Percentiles rank a stretch among this genome's conserved stretches.
Conservation (phyloP, 2,113 vertebrate species). For the Limnothrissa miodon region DNA sequence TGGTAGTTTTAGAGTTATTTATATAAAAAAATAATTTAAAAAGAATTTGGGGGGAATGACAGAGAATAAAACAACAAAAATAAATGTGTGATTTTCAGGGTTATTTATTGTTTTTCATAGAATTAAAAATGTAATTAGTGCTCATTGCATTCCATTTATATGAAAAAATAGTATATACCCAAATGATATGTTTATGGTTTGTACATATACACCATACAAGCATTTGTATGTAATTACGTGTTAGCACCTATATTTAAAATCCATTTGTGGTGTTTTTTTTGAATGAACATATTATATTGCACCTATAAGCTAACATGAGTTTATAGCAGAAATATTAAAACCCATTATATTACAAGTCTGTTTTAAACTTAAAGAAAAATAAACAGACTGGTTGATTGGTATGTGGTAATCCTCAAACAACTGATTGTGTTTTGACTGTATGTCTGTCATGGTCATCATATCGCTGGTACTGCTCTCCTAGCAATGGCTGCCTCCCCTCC, state of each 20-base stretch:
- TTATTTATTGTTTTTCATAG: neutral
- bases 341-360: neutral
- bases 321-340: neutral
- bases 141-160: neutral
- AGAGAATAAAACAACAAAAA: neutral
- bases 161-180: neutral
- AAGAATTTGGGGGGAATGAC: too few species aligned
- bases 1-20: too few species aligned
- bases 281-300: neutral
- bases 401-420: constrained; percentile 67
- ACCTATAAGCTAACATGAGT: neutral
- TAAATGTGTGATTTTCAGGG: neutral
- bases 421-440: constrained; percentile 77
- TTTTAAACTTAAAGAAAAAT: neutral
- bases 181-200: constrained; percentile 9
- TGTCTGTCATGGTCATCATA: constrained; percentile 81
- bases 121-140: neutral
- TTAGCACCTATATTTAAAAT: constrained; percentile 1
- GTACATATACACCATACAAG: constrained; percentile 16
- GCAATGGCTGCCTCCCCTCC: constrained; percentile 85
- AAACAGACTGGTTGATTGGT: neutral
- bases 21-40: too few species aligned
- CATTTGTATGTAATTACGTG: neutral
- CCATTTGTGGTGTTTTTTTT: neutral
- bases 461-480: constrained; percentile 85